Percentiles rank a stretch among this genome's conserved stretches.
These are phyloP conservation scores for Atopsyche davidsoni DNA, from an alignment of 1,140 invertebrate species.

Conservation along the genomic window DNA sequence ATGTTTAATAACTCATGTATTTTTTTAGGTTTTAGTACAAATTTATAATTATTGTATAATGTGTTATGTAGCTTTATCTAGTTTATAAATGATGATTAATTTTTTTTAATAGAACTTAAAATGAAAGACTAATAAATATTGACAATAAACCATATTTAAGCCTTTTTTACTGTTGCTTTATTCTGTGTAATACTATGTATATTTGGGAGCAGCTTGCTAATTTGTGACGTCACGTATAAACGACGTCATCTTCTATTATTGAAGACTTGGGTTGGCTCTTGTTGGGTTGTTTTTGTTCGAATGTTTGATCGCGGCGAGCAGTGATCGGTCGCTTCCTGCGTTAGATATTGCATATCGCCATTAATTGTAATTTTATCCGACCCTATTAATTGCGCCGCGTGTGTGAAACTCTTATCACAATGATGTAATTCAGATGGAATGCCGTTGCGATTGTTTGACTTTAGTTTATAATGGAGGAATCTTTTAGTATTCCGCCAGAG, in stretches of 20 bases:
- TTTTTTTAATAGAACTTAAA: too few relatives aligned
- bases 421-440: slow-evolving; percentile 50
- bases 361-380: slow-evolving; percentile 24
- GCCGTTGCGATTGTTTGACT: slow-evolving; percentile 33
- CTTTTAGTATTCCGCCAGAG: slow-evolving; percentile 47
- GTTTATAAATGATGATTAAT: too few relatives aligned
- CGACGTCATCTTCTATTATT: slow-evolving; percentile 26
- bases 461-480: slow-evolving; percentile 46
- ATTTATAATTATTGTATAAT: too few relatives aligned
- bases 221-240: slow-evolving; percentile 17
- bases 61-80: too few relatives aligned
- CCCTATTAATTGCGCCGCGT: slow-evolving; percentile 32
- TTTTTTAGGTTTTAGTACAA: too few relatives aligned
- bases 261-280: slow-evolving; percentile 7
- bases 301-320: slow-evolving; percentile 12
- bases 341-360: slow-evolving; percentile 6
- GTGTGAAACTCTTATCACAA: slow-evolving; percentile 41
- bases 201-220: too few relatives aligned
- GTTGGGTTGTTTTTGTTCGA: slow-evolving; percentile 17
- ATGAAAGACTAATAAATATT: too few relatives aligned
- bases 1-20: too few relatives aligned
- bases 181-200: too few relatives aligned
- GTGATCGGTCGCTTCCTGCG: slow-evolving; percentile 12
- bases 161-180: too few relatives aligned
- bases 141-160: too few relatives aligned